Base-by-base conservation (phyloP, 2,888 invertebrate species). In the Theretra japonica region DNA sequence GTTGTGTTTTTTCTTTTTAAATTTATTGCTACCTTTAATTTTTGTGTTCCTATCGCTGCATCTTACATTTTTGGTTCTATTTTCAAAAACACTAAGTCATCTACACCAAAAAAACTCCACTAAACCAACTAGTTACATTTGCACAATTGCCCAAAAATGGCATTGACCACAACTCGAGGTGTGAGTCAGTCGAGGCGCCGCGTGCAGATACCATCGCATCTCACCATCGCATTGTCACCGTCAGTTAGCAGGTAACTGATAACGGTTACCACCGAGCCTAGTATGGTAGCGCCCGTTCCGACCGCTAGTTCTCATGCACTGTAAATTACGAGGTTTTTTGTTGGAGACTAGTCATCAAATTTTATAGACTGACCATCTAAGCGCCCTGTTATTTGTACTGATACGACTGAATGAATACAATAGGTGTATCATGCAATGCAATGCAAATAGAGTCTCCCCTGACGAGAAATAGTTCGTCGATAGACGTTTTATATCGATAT, bases 201-300 rank as follows among this genome's bases (percentile, higher is more conserved):
- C 30, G 60, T 60, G 41, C 15, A 33, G 62, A 62, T 62, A 62
- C 62, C 62, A 62, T 62, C 62, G 62, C 21, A 62, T 62, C 62
- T 33, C 41, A 62, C 62, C 62, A 62, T 41, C 62, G 41, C 33
- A n/a, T n/a, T n/a, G 53, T 53, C 53, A 53, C 53, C n/a, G 62
- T 28, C 59, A 62, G 62, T 21, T 62, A 41, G 62, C 21, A n/a
- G 62, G 33, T 21, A 11, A 21, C 62, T 62, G 62, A 62, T 62
- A 62, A 62, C 62, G 62, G 62, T 62, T 21, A 62, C 62, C 62
- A 62, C 23, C 62, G 62, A n/a, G 8, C 62, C 41, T 33, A 62
- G 33, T 62, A 62, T 62, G 62, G 62, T 15, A n/a, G 33, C 21
- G 33, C 41, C n/a, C 60, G 60, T 60, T 15, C 62, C 28, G 7